These are phyloP conservation scores for Leptopilina syphax DNA, from an alignment of 2,888 invertebrate species.

Conservation along the genomic window DNA sequence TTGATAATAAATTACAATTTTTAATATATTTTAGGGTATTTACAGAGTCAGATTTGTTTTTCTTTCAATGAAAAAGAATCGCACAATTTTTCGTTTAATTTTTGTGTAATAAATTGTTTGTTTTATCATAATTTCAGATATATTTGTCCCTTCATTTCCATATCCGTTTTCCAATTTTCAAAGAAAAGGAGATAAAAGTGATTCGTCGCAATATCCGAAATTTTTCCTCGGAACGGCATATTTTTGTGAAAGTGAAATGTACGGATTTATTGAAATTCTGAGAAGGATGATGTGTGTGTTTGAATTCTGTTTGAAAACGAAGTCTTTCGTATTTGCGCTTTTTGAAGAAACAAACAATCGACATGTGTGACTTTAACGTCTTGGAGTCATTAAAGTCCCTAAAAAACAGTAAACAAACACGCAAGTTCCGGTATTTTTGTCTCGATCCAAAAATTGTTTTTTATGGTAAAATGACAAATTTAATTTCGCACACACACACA, in stretches of 20 bases:
- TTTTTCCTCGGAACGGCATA: constrained; percentile 14
- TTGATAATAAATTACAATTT: not conserved
- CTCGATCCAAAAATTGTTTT: constrained; percentile 12
- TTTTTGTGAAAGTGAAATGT: not conserved
- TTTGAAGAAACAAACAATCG: constrained; percentile 59
- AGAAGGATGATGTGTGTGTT: not conserved
- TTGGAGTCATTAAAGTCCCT: constrained; percentile 53
- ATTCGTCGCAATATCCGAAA: not conserved
- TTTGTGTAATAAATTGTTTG: not conserved
- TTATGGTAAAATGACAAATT: constrained; percentile 26
- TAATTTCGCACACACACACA: not conserved
- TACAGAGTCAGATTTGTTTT: not conserved
- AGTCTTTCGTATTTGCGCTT: constrained; percentile 52
- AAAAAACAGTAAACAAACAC: constrained; percentile 36
- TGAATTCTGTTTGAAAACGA: constrained; percentile 28
- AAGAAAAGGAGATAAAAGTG: constrained; percentile 1
- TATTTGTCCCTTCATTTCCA: not conserved
- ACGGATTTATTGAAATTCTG: constrained; percentile 35
- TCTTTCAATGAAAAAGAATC: not conserved
- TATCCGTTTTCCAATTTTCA: not conserved
- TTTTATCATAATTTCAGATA: constrained; percentile 1
- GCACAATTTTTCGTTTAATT: not conserved
- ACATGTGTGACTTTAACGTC: constrained; percentile 51
- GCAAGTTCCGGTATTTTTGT: constrained; percentile 26
- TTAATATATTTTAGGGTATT: not conserved